phyloP scores from a whole-genome alignment of 2,113 vertebrate species.

The Urocolius indicus region DNA sequence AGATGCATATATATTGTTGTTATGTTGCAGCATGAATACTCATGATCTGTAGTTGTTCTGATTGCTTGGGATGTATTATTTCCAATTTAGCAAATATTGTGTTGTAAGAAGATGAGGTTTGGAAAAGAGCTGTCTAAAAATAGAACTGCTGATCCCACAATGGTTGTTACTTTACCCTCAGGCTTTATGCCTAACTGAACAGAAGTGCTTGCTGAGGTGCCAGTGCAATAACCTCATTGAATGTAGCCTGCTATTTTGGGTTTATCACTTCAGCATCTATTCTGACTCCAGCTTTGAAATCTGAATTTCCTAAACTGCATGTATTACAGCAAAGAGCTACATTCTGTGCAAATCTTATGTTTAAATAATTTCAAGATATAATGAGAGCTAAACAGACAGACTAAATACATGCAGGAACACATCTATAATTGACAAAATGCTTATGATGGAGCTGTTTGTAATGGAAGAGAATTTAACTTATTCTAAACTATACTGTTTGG shows the following conservation, averaged over 20 bases:
- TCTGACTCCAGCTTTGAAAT: background rate
- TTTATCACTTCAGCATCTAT: constrained; percentile 27
- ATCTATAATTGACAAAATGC: background rate
- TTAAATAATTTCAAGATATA: background rate
- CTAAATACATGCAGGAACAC: background rate
- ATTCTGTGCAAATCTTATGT: background rate
- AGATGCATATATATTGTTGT: background rate
- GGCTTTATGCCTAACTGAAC: constrained; percentile 55
- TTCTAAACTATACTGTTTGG: background rate
- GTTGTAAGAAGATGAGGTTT: constrained; percentile 9
- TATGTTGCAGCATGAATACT: background rate
- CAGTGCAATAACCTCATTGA: constrained; percentile 32
- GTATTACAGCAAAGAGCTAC: background rate
- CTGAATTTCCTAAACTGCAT: background rate
- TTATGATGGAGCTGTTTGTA: background rate
- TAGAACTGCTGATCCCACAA: constrained; percentile 63
- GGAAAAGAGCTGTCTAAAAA: constrained; percentile 55
- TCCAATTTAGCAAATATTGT: constrained; percentile 34
- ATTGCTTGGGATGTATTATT: background rate
- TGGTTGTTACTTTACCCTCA: constrained; percentile 40
- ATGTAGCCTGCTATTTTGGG: constrained; percentile 33
- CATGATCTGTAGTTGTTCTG: background rate
- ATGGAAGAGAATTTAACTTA: background rate
- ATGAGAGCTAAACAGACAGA: background rate
- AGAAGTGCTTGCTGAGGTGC: constrained; percentile 40